Evolutionary conservation across 2,888 invertebrate species (phyloP), one percentile per base, ranked within the genome.

Genomic region (Volucella zonaria): DNA sequence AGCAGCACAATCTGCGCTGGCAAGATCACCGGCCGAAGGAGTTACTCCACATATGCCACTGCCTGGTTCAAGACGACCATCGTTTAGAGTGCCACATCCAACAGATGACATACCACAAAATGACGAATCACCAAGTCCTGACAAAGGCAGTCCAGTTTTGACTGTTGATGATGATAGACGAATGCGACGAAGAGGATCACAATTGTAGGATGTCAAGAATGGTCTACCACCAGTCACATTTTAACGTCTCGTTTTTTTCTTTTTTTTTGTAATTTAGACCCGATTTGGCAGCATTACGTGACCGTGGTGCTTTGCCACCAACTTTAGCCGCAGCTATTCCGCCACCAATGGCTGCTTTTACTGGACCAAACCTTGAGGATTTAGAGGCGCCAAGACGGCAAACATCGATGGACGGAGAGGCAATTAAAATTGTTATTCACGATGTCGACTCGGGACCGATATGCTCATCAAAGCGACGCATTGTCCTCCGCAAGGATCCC

Each of bases 381-480:
- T 93, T 94, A 38, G 93, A 94, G 85, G 93, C 94, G 49, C 93
- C 94, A 4, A 92, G 96, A 54, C 93, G 97, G 6, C 97, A 97
- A 89, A 96, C 96, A 89, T 96, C 97, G 18, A 96, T 96, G 81
- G 97, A 97, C 89, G 97, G 97, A 1, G 97, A 97, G 91, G 97
- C 97, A 87, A 97, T 97, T 89, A 96, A 97, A 91, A 97, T 97
- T 88, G 97, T 97, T 87, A 97, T 97, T 89, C 97, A 97, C 90
- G 97, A 97, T 91, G 97, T 97, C 12, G 97, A 97, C 91, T 96
- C 96, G 82, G 94, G 94, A 49, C 92, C 94, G 80, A 92, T 93
- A 74, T 92, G 94, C 87, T 93, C 94, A 87, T 93, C 96, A 40
- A 96, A 96, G 87, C 93, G 95, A 79, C 94, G 96, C 87, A 95